Evolutionary conservation across 2,113 vertebrate species (phyloP).

Genomic region (Phrynosoma platyrhinos): DNA sequence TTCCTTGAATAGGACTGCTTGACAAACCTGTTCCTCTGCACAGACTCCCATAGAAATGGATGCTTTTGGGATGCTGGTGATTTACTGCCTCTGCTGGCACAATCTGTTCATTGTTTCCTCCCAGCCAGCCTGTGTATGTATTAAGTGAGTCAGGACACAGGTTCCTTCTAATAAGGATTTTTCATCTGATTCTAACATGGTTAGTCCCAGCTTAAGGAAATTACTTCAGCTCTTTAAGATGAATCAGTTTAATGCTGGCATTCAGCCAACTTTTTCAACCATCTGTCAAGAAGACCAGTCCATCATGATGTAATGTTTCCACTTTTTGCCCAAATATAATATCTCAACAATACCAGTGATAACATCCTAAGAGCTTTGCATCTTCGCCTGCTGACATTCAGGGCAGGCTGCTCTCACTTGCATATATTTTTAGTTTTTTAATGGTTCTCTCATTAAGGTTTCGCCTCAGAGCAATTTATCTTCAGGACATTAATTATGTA

Average conservation of each 20-base stretch:
- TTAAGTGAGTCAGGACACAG: too few relatives aligned
- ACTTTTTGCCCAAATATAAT: slow-evolving; percentile 54
- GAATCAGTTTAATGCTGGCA: not conserved
- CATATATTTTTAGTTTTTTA: slow-evolving; percentile 63
- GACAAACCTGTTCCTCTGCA: too few relatives aligned
- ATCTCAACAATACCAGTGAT: slow-evolving; percentile 69
- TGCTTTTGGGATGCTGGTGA: too few relatives aligned
- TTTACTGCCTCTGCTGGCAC: too few relatives aligned
- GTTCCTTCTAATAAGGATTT: too few relatives aligned
- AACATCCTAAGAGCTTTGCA: slow-evolving; percentile 62
- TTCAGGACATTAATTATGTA: slow-evolving; percentile 69
- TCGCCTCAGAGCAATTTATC: slow-evolving; percentile 71
- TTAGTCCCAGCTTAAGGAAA: not conserved
- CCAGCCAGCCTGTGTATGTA: too few relatives aligned
- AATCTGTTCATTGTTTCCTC: too few relatives aligned
- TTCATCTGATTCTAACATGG: not conserved
- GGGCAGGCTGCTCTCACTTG: slow-evolving; percentile 53
- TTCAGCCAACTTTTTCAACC: not conserved
- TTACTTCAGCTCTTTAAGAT: not conserved
- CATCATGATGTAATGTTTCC: slow-evolving; percentile 57
- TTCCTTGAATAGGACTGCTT: too few relatives aligned
- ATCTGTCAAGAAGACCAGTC: not conserved
- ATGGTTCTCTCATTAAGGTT: slow-evolving; percentile 68
- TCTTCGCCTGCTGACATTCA: slow-evolving; percentile 54
- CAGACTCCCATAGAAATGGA: too few relatives aligned